Base-by-base conservation (phyloP, 92 coral and sea anemone genomes). In the Hydrozoanthus gracilis region DNA sequence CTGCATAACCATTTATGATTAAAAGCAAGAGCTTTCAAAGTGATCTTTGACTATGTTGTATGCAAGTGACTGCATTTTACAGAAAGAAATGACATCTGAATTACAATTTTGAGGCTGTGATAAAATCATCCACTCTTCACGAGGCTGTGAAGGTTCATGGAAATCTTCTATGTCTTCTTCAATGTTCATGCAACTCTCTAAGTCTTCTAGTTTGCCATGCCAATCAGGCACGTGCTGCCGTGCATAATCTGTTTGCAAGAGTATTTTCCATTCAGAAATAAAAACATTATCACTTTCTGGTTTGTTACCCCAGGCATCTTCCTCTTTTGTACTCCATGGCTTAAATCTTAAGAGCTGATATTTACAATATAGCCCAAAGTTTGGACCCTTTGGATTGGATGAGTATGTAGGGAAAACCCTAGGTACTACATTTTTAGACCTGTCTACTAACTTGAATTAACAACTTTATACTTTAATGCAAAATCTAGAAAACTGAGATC, bases 101-200 rank as follows among this genome's bases (percentile, higher is more conserved):
- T 82, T 27, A 16, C 52, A 56, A 76, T 83, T 64, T 88, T 73
- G 54, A 39, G 5, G 44, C 51, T 76, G 87, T 45, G 91, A 82
- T n/a, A 90, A 71, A 73, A 92, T 76, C 95, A 92, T 92, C 95
- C 95, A 90, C 52, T 92, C 95, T 64, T 92, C 95, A 10, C 79
- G 85, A 49, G 49, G 71, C n/a, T n/a, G 74, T 67, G 39, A 10
- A 60, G 66, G 66, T 60, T 60, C 66, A 60, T 60, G 66, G n/a
- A 60, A 60, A 60, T 60, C 66, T 60, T 60, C 66, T 60, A 60
- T 60, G n/a, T 60, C 12, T 60, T 60, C 66, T 60, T 60, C 4
- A 60, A 60, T 60, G 66, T 11, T 60, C 66, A 60, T 60, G 66
- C 66, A 60, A 10, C 66, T 60, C 66, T 60, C 66, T 60, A 60